Conservation (phyloP, 2,113 vertebrate genomes). For the Syngnathus floridae region DNA sequence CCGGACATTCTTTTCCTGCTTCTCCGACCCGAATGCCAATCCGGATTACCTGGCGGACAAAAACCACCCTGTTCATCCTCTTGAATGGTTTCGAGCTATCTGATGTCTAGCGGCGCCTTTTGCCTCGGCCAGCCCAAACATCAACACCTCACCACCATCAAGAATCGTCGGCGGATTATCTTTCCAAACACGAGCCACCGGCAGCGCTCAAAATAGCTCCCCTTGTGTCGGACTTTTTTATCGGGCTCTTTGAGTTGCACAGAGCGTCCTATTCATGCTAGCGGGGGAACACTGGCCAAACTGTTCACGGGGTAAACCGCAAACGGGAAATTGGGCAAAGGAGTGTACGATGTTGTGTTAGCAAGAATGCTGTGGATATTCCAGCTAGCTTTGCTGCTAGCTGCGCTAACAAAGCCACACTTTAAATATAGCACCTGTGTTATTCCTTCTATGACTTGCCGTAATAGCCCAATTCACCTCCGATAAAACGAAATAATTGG, state of each 20-base stretch:
- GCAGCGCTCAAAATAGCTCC: slow-evolving; percentile 26
- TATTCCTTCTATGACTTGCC: not conserved
- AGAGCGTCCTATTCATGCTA: slow-evolving; percentile 60
- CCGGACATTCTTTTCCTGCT: slow-evolving; percentile 51
- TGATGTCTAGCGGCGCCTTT: slow-evolving; percentile 48
- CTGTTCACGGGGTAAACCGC: slow-evolving; percentile 48
- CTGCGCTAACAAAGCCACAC: not conserved
- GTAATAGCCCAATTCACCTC: not conserved
- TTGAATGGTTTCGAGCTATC: slow-evolving; percentile 48
- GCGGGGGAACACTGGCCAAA: slow-evolving; percentile 58
- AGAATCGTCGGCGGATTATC: slow-evolving; percentile 60
- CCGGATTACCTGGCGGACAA: slow-evolving; percentile 54
- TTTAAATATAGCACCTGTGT: slow-evolving; percentile 3
- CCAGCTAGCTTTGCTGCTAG: not conserved
- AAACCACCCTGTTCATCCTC: slow-evolving; percentile 54
- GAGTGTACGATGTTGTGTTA: not conserved
- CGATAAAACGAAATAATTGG: not conserved
- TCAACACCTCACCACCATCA: slow-evolving; percentile 57
- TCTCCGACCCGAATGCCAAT: slow-evolving; percentile 35
- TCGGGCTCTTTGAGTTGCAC: slow-evolving; percentile 34
- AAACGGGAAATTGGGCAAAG: slow-evolving; percentile 30
- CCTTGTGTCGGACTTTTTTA: slow-evolving; percentile 28
- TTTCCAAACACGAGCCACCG: slow-evolving; percentile 57
- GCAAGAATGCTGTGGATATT: not conserved
- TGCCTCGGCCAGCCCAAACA: slow-evolving; percentile 43